Base-by-base conservation (phyloP, 2,113 vertebrate species). In the Equus quagga region DNA sequence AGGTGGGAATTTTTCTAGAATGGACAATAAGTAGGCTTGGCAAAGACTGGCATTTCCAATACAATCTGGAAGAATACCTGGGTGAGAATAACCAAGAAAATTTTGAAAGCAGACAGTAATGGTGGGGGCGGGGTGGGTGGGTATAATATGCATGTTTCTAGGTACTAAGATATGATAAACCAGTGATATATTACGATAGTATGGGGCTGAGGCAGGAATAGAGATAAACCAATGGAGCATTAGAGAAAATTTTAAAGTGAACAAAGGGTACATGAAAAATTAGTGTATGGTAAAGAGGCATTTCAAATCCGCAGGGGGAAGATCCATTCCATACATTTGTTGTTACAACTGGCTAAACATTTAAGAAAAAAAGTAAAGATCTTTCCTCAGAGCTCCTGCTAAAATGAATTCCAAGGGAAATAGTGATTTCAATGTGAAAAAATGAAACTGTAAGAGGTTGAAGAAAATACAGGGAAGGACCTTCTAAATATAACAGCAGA, bases 401-500 rank as follows among this genome's bases (percentile, higher is more conserved):
- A 36, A 91, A 82, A 23, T 81, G 54, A 91, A 41, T 78, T 88
- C 28, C 70, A 69, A 88, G 65, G 75, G 65, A 93, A 91, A 76
- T 78, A 13, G 46, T 31, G 79, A 80, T 96, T 65, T 90, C 36
- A 18, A 0, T 75, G 51, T 54, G 56, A 60, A 70, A 54, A 54
- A 73, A 26, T 46, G 28, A 90, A 89, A 81, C 41, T 18, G 8
- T 70, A 54, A 58, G 62, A 65, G 11, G 69, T 91, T 26, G 65
- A 76, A 84, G 64, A 76, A 92, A 75, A 65, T 41, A 51, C 72
- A 60, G 41, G 46, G 75, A 75, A 84, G 46, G 31, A 70, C 51
- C 90, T 93, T 76, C 36, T 94, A 95, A 93, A 89, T 70, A 18
- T 14, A 49, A 67, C 58, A 81, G 51, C n/a, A 70, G 58, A 70